Evolutionary conservation across 2,888 invertebrate genomes (phyloP).

Genomic region (Drosophila mimetica): DNA sequence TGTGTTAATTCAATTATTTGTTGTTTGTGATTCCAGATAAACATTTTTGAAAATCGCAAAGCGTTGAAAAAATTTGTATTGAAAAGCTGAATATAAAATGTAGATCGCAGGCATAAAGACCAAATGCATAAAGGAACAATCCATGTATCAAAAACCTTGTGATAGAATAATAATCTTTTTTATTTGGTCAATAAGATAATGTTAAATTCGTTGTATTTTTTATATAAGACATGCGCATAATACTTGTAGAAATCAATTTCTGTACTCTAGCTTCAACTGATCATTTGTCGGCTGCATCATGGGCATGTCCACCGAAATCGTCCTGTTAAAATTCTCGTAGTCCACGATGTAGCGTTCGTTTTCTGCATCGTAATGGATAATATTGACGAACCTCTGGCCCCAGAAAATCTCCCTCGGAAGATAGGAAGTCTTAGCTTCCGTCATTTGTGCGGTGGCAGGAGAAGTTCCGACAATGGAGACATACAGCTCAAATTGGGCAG

Average conservation of each 20-base stretch:
- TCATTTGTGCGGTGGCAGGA: conserved; percentile 90
- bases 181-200: background rate
- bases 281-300: conserved; percentile 1
- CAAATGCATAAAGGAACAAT: background rate
- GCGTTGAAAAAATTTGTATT: background rate
- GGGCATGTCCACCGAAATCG: conserved; percentile 81
- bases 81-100: background rate
- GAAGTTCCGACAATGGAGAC: conserved; percentile 93
- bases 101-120: background rate
- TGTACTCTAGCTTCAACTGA: conserved; percentile 38
- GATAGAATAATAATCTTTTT: background rate
- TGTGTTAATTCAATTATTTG: background rate
- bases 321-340: conserved; percentile 82
- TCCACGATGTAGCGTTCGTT: conserved; percentile 86
- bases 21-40: background rate
- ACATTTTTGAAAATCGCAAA: background rate
- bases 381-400: conserved; percentile 92
- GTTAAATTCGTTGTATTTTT: conserved; percentile 1
- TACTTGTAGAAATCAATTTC: conserved; percentile 8
- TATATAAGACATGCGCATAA: too few relatives aligned
- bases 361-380: conserved; percentile 86
- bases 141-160: background rate
- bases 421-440: conserved; percentile 91
- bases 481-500: conserved; percentile 91
- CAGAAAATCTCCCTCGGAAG: conserved; percentile 92